Base-by-base conservation (phyloP, 1,140 invertebrate genomes). In the Drosophila serrata region DNA sequence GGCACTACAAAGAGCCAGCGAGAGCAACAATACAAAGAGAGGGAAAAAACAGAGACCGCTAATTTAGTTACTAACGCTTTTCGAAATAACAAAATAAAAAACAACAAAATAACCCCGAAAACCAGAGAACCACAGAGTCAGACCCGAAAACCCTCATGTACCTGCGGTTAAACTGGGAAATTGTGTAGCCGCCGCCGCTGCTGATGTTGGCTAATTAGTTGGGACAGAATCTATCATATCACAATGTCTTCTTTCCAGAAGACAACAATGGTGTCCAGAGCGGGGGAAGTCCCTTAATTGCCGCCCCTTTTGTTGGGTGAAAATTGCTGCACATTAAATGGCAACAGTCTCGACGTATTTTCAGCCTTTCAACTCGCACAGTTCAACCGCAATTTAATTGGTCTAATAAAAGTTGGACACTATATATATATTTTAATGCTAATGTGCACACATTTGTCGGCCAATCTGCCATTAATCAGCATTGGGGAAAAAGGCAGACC, bases 291-390 rank as follows among this genome's bases (percentile, higher is more conserved):
- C 45, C 45, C 57, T 27, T 81, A 56, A 69, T 75, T 51, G 56
- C 35, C 68, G 5, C 15, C 58, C 82, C 61, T 78, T 78, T 86
- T 86, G 79, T 86, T 88, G 65, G 69, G 80, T 90, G 85, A 77
- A 88, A 84, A 88, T 90, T 77, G 63, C 85, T 68, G 85, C 81
- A 88, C 84, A 87, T 87, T 87, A 87, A 87, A 88, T 88, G 72
- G 57, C 81, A 77, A 60, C 59, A 31, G n/a, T 55, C 74, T 33
- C 59, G 65, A 42, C 60, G 79, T 39, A 17, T 43, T 53, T 35
- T 37, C 33, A 37, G 51, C 51, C 51, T 68, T 62, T 62, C 31
- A 59, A 57, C 48, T 74, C 40, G 39, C 6, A 35, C n/a, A 6
- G 24, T 42, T 42, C 68, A 59, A 88, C 84, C 84, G 73, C 84